phyloP scores from a whole-genome alignment of 2,113 vertebrate genomes.

The Lepus americanus region DNA sequence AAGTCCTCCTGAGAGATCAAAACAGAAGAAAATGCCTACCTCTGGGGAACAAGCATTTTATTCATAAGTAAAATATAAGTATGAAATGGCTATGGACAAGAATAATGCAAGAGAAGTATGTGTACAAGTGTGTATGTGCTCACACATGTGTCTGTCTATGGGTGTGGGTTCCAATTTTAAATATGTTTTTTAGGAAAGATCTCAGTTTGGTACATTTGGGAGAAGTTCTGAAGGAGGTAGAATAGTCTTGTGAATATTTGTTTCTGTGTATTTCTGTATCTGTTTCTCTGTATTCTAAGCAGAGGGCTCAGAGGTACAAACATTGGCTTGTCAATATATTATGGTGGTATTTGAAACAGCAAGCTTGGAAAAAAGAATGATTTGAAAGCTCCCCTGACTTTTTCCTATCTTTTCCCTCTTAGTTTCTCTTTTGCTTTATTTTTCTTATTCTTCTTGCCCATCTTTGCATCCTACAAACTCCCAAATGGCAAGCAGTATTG shows the following conservation, averaged over 20 bases:
- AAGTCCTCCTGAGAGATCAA: neutral
- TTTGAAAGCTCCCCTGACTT: neutral
- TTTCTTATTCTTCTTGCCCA: neutral
- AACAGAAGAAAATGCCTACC: neutral
- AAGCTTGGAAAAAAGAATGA: neutral
- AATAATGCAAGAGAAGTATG: neutral
- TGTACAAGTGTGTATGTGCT: neutral
- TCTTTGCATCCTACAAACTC: neutral
- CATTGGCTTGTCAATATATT: neutral
- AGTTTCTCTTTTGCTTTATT: neutral
- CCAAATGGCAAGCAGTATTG: neutral
- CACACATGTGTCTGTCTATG: neutral
- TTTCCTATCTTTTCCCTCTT: neutral
- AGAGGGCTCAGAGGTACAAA: neutral
- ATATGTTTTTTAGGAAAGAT: neutral
- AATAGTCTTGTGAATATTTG: neutral
- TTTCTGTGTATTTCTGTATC: too few relatives aligned
- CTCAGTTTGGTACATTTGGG: neutral
- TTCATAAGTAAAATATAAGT: neutral
- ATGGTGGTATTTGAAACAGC: neutral
- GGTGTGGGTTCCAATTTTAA: neutral
- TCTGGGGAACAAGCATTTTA: neutral
- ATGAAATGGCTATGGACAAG: neutral
- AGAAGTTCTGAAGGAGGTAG: neutral
- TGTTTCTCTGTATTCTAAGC: neutral